Percentiles rank a stretch among this genome's conserved stretches.
phyloP scores from a whole-genome alignment of 1,140 invertebrate genomes.

The Heliothis subflexa region DNA sequence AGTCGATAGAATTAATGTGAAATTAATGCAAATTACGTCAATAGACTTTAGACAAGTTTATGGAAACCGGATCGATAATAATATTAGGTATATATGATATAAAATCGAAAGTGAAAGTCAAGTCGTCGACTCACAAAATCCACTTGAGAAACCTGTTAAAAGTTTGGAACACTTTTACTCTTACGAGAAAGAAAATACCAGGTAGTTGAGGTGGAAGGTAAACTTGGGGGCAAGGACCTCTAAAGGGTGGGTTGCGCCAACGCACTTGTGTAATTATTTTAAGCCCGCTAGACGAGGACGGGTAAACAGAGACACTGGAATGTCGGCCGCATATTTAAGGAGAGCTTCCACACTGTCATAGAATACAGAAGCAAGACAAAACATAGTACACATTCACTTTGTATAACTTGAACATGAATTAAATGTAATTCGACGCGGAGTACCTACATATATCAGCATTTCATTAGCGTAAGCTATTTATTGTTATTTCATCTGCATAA shows the following conservation, averaged over 20 bases:
- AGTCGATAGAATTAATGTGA: background rate
- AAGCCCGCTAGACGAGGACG: constrained; percentile 75
- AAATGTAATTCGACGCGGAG: constrained; percentile 23
- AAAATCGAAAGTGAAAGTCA: constrained; percentile 69
- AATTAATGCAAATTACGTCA: constrained; percentile 32
- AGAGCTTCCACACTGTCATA: constrained; percentile 49
- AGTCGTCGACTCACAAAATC: constrained; percentile 51
- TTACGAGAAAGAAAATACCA: constrained; percentile 61
- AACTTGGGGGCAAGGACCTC: constrained; percentile 64
- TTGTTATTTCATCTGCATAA: constrained; percentile 1
- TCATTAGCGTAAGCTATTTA: background rate
- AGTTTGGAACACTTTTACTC: constrained; percentile 63
- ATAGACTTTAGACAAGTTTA: constrained; percentile 14
- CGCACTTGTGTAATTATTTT: constrained; percentile 84
- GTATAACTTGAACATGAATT: constrained; percentile 26
- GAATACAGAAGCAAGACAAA: constrained; percentile 9
- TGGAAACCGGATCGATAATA: constrained; percentile 35
- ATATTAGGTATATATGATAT: constrained; percentile 39
- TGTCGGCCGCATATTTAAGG: constrained; percentile 66
- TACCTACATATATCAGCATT: constrained; percentile 18
- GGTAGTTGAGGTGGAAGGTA: constrained; percentile 58
- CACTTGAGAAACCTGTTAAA: constrained; percentile 64
- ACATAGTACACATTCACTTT: background rate
- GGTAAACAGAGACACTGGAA: constrained; percentile 73
- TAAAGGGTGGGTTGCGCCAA: constrained; percentile 63